A percentile compares a stretch with the other conserved stretches of the same genome.
These are phyloP conservation scores for Hylomyscus alleni DNA, from an alignment of 2,797 vertebrate species.

Conservation along the genomic window DNA sequence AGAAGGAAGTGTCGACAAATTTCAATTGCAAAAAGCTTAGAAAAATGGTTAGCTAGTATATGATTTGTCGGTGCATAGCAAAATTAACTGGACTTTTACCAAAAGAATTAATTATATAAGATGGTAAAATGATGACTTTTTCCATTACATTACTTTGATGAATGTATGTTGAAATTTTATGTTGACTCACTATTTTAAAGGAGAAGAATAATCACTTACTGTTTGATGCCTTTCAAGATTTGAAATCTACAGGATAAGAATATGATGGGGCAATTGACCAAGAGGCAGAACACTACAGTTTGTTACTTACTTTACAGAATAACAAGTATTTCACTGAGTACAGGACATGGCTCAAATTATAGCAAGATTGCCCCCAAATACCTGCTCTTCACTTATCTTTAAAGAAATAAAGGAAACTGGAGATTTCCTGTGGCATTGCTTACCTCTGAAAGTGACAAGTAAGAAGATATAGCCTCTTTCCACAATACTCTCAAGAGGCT, in stretches of 20 bases:
- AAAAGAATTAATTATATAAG: too few relatives aligned
- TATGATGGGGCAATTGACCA: slow-evolving; percentile 4
- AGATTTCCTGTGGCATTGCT: slow-evolving; percentile 14
- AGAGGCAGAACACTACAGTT: slow-evolving; percentile 10
- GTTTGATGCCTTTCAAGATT: slow-evolving; percentile 58
- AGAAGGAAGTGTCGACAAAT: neutral
- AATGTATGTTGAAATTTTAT: slow-evolving; percentile 6
- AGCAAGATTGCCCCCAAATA: slow-evolving; percentile 11
- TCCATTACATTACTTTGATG: slow-evolving; percentile 22
- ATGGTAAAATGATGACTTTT: neutral
- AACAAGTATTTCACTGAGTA: neutral
- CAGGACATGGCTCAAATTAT: neutral
- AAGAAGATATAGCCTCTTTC: neutral
- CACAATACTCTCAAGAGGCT: slow-evolving; percentile 6
- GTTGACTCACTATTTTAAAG: slow-evolving; percentile 63
- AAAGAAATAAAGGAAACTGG: slow-evolving; percentile 14
- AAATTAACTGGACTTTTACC: slow-evolving; percentile 36
- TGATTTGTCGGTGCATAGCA: slow-evolving; percentile 32
- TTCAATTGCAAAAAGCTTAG: slow-evolving; percentile 51
- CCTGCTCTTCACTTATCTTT: neutral
- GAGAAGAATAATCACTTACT: slow-evolving; percentile 50
- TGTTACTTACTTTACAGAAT: neutral
- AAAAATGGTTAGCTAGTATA: slow-evolving; percentile 36
- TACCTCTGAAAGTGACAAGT: slow-evolving; percentile 21
- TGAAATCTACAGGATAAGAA: slow-evolving; percentile 36